A percentile compares a stretch with the other conserved stretches of the same genome.
phyloP scores from a whole-genome alignment of 2,797 vertebrate species.

The Ceryle rudis region DNA sequence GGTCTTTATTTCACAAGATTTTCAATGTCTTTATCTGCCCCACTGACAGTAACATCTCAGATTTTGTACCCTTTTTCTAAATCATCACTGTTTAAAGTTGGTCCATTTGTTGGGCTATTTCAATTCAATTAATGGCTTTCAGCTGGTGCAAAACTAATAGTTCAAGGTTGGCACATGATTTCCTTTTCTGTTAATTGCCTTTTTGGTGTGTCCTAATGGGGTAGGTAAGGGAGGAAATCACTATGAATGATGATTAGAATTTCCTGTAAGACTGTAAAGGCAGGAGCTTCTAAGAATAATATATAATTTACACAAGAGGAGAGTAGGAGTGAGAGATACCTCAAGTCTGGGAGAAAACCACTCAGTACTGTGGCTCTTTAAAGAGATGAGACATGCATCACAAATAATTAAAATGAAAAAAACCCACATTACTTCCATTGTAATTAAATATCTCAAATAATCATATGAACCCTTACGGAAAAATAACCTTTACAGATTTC shows the following conservation, averaged over 20 bases:
- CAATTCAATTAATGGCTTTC: not conserved
- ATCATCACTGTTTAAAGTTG: not conserved
- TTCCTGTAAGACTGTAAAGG: not conserved
- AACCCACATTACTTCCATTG: fast-evolving
- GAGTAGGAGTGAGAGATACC: not conserved
- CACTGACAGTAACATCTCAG: not conserved
- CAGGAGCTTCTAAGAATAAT: not conserved
- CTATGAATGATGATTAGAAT: not conserved
- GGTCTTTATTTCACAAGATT: not conserved
- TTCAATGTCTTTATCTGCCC: not conserved
- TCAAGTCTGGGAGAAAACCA: not conserved
- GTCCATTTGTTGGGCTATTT: not conserved
- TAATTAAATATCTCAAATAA: not conserved
- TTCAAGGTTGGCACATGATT: not conserved
- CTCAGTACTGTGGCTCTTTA: not conserved
- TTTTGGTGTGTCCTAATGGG: not conserved
- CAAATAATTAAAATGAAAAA: not conserved
- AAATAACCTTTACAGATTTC: not conserved
- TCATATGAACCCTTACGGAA: not conserved
- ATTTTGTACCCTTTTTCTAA: not conserved
- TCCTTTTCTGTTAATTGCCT: not conserved
- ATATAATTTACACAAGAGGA: not conserved
- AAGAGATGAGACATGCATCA: not conserved
- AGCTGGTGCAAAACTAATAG: not conserved
- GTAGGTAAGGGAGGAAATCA: not conserved